These are phyloP conservation scores for Mesocentrotus franciscanus DNA, from an alignment of 53 echinoderm and acorn worm genomes.

Conservation along the genomic window DNA sequence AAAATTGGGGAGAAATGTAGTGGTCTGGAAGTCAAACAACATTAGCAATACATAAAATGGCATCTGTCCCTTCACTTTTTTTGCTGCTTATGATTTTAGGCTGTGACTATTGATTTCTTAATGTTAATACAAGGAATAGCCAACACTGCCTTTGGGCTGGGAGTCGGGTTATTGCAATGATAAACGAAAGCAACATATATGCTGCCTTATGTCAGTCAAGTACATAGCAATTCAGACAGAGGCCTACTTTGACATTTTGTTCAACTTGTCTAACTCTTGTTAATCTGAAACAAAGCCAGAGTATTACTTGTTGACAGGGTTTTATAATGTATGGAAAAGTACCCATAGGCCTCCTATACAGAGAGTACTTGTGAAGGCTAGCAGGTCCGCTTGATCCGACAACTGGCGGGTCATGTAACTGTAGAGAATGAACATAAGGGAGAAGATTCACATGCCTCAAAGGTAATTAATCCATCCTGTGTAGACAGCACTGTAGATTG, in stretches of 20 bases:
- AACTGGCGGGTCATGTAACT: conserved; percentile 37
- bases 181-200: too few species aligned
- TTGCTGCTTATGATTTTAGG: not conserved
- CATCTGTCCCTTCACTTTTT: too few species aligned
- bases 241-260: not conserved
- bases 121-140: too few species aligned
- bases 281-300: not conserved
- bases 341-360: not conserved
- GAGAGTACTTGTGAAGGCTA: not conserved
- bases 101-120: too few species aligned
- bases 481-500: conserved; percentile 33
- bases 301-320: not conserved
- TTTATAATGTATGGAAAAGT: not conserved
- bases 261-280: not conserved
- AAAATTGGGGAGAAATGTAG: too few species aligned
- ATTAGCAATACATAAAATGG: too few species aligned
- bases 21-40: too few species aligned
- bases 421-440: conserved; percentile 17
- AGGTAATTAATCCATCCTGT: conserved; percentile 61
- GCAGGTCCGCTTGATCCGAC: not conserved
- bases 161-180: too few species aligned
- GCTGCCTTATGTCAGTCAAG: too few species aligned
- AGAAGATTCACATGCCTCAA: conserved; percentile 43
- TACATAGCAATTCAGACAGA: too few species aligned
- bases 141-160: too few species aligned